Percentiles rank a stretch among this genome's conserved stretches.
Conservation (phyloP, 2,888 invertebrate species). For the Erannis defoliaria region DNA sequence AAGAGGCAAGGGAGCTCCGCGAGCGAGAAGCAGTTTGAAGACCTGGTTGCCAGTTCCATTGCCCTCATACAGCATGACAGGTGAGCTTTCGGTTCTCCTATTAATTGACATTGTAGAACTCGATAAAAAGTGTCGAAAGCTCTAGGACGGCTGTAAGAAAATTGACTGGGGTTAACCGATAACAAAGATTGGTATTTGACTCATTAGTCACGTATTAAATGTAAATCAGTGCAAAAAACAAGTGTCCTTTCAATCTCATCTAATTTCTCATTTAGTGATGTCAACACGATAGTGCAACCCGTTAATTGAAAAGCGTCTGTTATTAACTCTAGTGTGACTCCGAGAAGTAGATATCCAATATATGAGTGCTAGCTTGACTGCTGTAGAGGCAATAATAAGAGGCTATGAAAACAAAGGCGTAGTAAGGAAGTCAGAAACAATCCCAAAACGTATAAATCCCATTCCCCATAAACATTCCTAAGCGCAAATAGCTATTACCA, state of each 20-base stretch:
- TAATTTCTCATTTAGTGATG: too few relatives aligned
- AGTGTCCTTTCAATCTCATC: too few relatives aligned
- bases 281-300: too few relatives aligned
- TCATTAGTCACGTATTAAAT: too few relatives aligned
- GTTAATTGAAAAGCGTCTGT: neutral
- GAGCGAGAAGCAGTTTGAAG: slow-evolving; percentile 85
- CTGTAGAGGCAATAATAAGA: neutral
- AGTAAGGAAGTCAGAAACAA: slow-evolving; percentile 5
- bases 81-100: slow-evolving; percentile 58
- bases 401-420: neutral
- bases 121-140: neutral
- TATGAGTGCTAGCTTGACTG: neutral
- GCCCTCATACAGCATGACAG: slow-evolving; percentile 90
- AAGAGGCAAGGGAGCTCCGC: slow-evolving; percentile 81
- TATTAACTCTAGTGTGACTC: neutral
- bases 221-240: too few relatives aligned
- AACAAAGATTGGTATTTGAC: too few relatives aligned
- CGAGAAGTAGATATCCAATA: neutral
- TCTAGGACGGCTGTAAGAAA: too few relatives aligned
- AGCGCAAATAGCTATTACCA: slow-evolving; percentile 19
- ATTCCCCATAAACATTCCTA: slow-evolving; percentile 12
- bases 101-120: neutral
- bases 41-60: slow-evolving; percentile 89
- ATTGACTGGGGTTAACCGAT: too few relatives aligned
- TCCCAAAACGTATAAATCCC: neutral